These are phyloP conservation scores for rat (Rattus norvegicus) DNA, from an alignment of 2,113 vertebrate species.

Conservation along the genomic window DNA sequence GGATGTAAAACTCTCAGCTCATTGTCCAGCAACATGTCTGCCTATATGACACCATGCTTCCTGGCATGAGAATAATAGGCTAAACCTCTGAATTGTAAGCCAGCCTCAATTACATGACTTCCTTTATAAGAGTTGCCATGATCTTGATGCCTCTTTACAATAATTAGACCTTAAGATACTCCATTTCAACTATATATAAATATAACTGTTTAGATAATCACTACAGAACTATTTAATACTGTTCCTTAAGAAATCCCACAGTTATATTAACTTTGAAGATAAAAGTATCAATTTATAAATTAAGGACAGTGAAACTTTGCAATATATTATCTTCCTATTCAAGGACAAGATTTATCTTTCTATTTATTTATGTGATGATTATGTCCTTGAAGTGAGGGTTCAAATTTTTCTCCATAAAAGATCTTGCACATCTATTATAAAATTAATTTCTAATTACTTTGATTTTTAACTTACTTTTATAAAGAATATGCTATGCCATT, in stretches of 20 bases:
- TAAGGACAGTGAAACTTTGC: neutral
- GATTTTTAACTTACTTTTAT: neutral
- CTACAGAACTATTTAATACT: neutral
- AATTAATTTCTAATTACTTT: neutral
- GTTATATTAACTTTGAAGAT: neutral
- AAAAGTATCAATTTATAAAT: neutral
- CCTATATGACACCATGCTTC: neutral
- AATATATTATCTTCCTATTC: neutral
- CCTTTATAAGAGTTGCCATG: neutral
- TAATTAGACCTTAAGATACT: neutral
- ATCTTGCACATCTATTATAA: neutral
- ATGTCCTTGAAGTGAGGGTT: neutral
- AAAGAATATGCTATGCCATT: neutral
- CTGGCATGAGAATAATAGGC: neutral
- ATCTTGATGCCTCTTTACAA: neutral
- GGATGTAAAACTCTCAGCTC: neutral
- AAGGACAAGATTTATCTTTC: neutral
- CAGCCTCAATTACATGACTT: neutral
- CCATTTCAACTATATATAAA: neutral
- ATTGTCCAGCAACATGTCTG: neutral
- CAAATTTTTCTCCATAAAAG: neutral
- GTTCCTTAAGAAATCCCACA: neutral
- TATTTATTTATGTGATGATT: neutral
- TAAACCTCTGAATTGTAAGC: neutral
- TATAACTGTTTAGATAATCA: neutral